These are phyloP conservation scores for Melanostigma gelatinosum DNA, from an alignment of 2,113 vertebrate genomes.

Conservation along the genomic window DNA sequence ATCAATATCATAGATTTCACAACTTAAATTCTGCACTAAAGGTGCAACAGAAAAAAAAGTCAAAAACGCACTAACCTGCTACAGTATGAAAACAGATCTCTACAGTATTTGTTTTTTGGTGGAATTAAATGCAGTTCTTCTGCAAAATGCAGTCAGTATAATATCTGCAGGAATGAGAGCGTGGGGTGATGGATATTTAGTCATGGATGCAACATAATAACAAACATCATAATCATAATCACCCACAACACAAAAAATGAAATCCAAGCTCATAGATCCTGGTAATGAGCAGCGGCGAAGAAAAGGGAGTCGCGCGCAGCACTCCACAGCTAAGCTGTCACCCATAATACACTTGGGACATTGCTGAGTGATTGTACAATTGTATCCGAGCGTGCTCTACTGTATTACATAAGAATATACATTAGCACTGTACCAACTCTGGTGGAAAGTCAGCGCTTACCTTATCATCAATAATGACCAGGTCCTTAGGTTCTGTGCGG, in stretches of 20 bases:
- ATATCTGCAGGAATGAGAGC: slow-evolving; percentile 45
- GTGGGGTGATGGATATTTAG: slow-evolving; percentile 49
- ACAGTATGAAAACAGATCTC: neutral
- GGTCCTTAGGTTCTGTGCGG: slow-evolving; percentile 94
- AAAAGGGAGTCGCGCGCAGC: slow-evolving; percentile 22
- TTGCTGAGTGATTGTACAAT: slow-evolving; percentile 66
- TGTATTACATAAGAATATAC: slow-evolving; percentile 71
- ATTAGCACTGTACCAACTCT: slow-evolving; percentile 26
- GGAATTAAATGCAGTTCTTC: neutral
- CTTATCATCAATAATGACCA: slow-evolving; percentile 96
- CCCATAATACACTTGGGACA: slow-evolving; percentile 47
- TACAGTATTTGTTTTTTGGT: neutral
- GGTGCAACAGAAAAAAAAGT: neutral
- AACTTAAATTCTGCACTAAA: neutral
- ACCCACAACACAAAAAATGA: slow-evolving; percentile 40
- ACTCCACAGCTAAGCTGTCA: slow-evolving; percentile 51
- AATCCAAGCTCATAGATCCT: slow-evolving; percentile 45
- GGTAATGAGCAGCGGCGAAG: slow-evolving; percentile 51
- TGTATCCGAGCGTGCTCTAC: slow-evolving; percentile 42
- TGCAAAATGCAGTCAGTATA: slow-evolving; percentile 13
- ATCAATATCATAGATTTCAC: neutral
- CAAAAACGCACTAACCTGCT: neutral
- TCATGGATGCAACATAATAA: slow-evolving; percentile 54
- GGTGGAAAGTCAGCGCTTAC: slow-evolving; percentile 75
- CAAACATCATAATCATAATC: slow-evolving; percentile 58